A percentile compares a stretch with the other conserved stretches of the same genome.
phyloP scores from a whole-genome alignment of 2,888 invertebrate genomes.

The Icerya purchasi region DNA sequence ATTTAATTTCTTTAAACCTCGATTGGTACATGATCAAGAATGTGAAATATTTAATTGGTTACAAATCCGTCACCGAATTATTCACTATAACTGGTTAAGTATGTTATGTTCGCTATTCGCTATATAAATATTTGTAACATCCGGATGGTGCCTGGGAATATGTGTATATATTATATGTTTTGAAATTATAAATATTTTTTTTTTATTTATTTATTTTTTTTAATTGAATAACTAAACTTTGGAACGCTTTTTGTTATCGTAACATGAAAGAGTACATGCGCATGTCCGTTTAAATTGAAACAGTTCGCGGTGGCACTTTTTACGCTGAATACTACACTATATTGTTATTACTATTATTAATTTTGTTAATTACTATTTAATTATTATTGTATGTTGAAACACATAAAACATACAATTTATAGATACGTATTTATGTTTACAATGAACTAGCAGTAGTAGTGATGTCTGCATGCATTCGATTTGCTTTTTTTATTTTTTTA shows the following conservation, averaged over 20 bases:
- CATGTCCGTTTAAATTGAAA: not conserved
- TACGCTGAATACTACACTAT: no score
- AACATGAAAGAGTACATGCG: not conserved
- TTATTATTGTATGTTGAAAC: no score
- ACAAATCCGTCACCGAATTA: no score
- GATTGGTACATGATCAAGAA: no score
- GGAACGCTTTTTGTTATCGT: not conserved
- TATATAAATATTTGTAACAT: no score
- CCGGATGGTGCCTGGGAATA: not conserved
- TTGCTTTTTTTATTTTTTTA: not conserved
- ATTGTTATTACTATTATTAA: no score
- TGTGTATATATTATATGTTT: not conserved
- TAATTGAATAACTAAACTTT: not conserved
- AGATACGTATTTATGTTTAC: not conserved
- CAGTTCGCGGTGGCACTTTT: not conserved
- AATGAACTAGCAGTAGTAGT: not conserved
- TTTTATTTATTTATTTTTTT: not conserved
- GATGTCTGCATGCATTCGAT: not conserved
- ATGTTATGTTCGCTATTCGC: no score
- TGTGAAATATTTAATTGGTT: no score
- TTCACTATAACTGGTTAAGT: no score
- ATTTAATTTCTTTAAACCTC: no score
- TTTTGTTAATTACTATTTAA: no score
- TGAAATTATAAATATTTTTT: not conserved
- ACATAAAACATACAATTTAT: no score